Percentiles rank a stretch among this genome's conserved stretches.
These are phyloP conservation scores for Lepetodrilus schrolli DNA, from an alignment of 2,888 invertebrate species.

Conservation along the genomic window DNA sequence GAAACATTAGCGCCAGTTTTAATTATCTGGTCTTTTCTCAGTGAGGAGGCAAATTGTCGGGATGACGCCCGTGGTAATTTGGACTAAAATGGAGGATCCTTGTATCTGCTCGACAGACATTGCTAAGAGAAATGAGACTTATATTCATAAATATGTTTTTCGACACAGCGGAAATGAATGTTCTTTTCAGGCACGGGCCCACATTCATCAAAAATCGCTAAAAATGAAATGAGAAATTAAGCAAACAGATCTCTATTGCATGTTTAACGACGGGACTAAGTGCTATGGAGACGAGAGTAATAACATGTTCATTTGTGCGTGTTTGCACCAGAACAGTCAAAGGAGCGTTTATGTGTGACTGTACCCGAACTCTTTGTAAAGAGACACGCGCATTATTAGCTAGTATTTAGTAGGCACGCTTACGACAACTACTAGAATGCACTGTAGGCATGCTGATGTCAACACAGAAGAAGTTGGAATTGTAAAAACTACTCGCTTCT, in stretches of 20 bases:
- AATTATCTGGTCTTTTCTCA: not conserved
- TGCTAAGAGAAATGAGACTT: not conserved
- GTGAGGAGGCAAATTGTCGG: not conserved
- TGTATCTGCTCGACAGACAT: not conserved
- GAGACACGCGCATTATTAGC: too few species aligned
- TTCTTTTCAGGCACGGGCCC: not conserved
- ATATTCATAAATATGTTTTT: constrained; percentile 15
- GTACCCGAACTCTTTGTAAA: too few species aligned
- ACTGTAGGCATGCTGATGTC: too few species aligned
- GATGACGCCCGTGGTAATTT: constrained; percentile 1
- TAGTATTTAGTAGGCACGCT: too few species aligned
- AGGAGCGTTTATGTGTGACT: too few species aligned
- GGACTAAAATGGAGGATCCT: constrained; percentile 1
- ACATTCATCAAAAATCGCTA: constrained; percentile 4
- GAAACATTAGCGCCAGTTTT: not conserved
- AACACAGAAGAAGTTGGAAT: too few species aligned
- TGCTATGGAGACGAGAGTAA: not conserved
- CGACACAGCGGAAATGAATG: constrained; percentile 21
- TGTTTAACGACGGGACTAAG: not conserved
- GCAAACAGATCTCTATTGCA: not conserved
- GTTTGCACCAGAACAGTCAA: too few species aligned
- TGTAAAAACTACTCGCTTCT: too few species aligned
- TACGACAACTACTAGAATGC: too few species aligned
- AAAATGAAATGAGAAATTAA: constrained; percentile 20
- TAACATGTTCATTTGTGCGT: too few species aligned